Base-by-base conservation (phyloP, 2,888 invertebrate genomes). In the Nomada goodeniana region DNA sequence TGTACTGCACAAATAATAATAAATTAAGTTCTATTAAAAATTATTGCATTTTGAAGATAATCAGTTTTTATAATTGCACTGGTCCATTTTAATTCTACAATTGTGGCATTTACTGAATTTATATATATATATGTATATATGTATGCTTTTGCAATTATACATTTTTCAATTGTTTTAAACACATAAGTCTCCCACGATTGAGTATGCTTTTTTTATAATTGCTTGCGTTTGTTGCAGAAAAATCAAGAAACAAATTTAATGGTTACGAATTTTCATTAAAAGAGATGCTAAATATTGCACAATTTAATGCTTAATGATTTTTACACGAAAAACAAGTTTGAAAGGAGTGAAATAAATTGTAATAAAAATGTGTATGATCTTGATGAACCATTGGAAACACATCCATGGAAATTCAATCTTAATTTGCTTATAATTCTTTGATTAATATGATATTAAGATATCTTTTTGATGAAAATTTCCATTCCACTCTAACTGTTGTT, bases 1-100 rank as follows among this genome's bases (percentile, higher is more conserved):
- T 36, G 18, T 74, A 71, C 77, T 78, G 65, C 71, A 60, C 44
- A 68, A 44, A 44, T 61, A 61, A 75, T 72, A 11, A 47, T 23
- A 53, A 75, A 50, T 61, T 57, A 29, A 44, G 57, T 60, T 75
- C 50, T 67, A 52, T 67, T 72, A 60, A 52, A 59, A 52, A 59
- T 67, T 65, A 70, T n/a, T 64, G 36, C 55, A 70, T 29, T 59
- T 57, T 29, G 18, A 69, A 70, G 13, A 52, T 78, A 75, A 44
- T 71, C 29, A 67, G 57, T 57, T 15, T 53, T 53, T 36, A 15
- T 61, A 52, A 84, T n/a, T 67, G 65, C 78, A 78, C 83, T 87
- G 87, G 86, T 87, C 84, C 88, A 69, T 86, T 78, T 76, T 75
- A 53, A 69, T 78, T 13, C 61, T 85, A 80, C 29, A 71, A 52